A percentile compares a stretch with the other conserved stretches of the same genome.
These are phyloP conservation scores for Phyllopteryx taeniolatus DNA, from an alignment of 2,113 vertebrate genomes.

Conservation along the genomic window DNA sequence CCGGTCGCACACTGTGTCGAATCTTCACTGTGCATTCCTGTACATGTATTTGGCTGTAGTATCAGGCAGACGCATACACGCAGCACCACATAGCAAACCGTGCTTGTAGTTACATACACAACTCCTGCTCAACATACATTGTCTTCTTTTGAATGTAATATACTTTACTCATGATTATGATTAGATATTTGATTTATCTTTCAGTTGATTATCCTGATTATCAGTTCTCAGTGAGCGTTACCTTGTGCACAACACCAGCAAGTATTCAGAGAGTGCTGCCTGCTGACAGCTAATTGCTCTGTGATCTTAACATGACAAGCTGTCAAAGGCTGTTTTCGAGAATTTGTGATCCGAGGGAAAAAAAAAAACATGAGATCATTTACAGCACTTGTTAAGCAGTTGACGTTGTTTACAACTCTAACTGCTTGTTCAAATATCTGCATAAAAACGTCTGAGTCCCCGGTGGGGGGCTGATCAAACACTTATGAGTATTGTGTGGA, in stretches of 20 bases:
- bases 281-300: slow-evolving; percentile 37
- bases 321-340: slow-evolving; percentile 27
- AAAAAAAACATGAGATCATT: slow-evolving; percentile 15
- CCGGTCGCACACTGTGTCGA: slow-evolving; percentile 55
- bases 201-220: background rate
- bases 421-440: background rate
- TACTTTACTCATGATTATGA: too few species aligned
- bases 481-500: too few species aligned
- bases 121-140: too few species aligned
- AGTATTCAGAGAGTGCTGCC: slow-evolving; percentile 11
- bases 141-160: too few species aligned
- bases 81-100: background rate
- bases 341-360: slow-evolving; percentile 8
- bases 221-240: slow-evolving; percentile 9
- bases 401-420: slow-evolving; percentile 3
- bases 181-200: background rate
- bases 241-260: slow-evolving; percentile 1
- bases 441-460: background rate
- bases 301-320: slow-evolving; percentile 42
- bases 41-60: slow-evolving; percentile 52
- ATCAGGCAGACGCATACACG: slow-evolving; percentile 17
- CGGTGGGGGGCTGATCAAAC: too few species aligned
- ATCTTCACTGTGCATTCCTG: slow-evolving; percentile 51
- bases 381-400: background rate
- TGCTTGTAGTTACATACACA: too few species aligned